These are phyloP conservation scores for Sylvia borin DNA, from an alignment of 2,797 vertebrate species.

Conservation along the genomic window DNA sequence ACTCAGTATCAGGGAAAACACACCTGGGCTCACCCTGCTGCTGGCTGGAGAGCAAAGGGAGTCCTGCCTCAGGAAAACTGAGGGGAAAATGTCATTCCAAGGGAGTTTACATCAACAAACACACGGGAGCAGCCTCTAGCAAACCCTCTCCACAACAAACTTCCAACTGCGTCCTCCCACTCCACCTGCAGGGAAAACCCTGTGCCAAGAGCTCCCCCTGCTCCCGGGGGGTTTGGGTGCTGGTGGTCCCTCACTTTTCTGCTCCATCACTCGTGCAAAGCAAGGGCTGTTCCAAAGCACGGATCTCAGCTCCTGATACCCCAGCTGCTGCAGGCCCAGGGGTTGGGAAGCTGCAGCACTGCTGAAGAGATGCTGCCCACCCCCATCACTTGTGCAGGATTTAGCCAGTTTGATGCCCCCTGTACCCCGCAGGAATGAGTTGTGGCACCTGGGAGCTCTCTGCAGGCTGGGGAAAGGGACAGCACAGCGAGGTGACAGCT, in stretches of 20 bases:
- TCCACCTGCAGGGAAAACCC: not conserved
- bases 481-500: fast-evolving
- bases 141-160: not conserved
- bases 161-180: not conserved
- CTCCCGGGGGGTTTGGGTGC: not conserved
- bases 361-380: not conserved
- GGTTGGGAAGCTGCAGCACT: fast-evolving
- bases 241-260: fast-evolving
- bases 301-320: not conserved
- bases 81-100: not conserved
- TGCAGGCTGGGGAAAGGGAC: not conserved
- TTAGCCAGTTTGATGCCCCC: not conserved
- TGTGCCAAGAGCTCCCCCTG: not conserved
- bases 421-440: not conserved
- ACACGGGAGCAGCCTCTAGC: not conserved
- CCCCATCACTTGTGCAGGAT: fast-evolving
- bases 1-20: not conserved
- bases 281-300: fast-evolving
- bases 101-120: not conserved
- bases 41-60: not conserved
- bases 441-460: not conserved
- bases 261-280: fast-evolving
- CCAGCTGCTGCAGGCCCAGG: not conserved
- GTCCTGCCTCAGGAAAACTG: not conserved
- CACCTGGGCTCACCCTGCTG: not conserved